These are phyloP conservation scores for Megaustenia siamemsis DNA, from an alignment of 2,888 invertebrate genomes.

Conservation along the genomic window DNA sequence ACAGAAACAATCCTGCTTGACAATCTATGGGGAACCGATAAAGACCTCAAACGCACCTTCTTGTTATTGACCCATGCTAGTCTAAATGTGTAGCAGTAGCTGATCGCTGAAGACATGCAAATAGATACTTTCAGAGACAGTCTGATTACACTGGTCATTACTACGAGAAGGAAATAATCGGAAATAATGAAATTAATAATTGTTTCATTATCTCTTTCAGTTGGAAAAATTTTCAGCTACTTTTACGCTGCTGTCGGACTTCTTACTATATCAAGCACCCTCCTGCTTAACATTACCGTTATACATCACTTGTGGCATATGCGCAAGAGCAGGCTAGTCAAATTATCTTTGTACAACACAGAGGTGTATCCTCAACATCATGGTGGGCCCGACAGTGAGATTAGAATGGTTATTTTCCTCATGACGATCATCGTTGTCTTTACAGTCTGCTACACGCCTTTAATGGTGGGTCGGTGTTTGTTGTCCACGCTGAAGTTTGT, in stretches of 20 bases:
- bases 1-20: too few relatives aligned
- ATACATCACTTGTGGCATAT: conserved; percentile 69
- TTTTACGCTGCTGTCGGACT: conserved; percentile 75
- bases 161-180: too few relatives aligned
- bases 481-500: too few relatives aligned
- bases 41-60: too few relatives aligned
- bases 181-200: too few relatives aligned
- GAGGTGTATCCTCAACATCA: not conserved
- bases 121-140: too few relatives aligned
- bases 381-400: conserved; percentile 59
- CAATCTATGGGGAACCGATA: too few relatives aligned
- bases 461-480: conserved; percentile 70
- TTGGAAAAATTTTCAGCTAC: conserved; percentile 65
- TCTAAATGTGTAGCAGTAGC: too few relatives aligned
- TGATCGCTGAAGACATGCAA: too few relatives aligned
- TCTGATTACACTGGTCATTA: too few relatives aligned
- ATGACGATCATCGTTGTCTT: conserved; percentile 78
- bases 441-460: conserved; percentile 78
- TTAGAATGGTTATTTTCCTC: conserved; percentile 79
- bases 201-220: conserved; percentile 32
- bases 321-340: conserved; percentile 54
- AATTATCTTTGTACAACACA: not conserved
- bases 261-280: conserved; percentile 65
- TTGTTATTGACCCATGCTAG: too few relatives aligned
- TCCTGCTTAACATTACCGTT: conserved; percentile 70